Conservation (phyloP, 2,797 vertebrate species). For the Cyclopterus lumpus region DNA sequence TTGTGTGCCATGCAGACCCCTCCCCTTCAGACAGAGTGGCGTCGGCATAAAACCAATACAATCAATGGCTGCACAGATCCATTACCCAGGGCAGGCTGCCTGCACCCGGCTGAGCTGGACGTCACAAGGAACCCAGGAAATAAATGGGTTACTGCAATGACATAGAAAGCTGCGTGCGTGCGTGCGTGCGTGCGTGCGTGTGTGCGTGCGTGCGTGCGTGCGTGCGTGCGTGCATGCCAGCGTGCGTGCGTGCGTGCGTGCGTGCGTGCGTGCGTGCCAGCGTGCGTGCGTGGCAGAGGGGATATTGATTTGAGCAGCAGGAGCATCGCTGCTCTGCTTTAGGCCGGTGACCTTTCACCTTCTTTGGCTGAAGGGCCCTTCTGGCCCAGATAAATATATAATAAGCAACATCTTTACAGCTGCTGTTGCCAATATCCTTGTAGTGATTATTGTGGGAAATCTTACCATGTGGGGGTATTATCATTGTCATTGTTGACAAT, state of each 20-base stretch:
- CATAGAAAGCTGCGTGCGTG: slow-evolving; percentile 3
- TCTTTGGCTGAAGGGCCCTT: slow-evolving; percentile 4
- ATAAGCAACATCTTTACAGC: not conserved
- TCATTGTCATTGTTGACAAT: not conserved
- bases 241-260: slow-evolving; percentile 23
- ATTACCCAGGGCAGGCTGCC: slow-evolving; percentile 61
- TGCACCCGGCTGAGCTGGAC: slow-evolving; percentile 13
- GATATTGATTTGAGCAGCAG: slow-evolving; percentile 7
- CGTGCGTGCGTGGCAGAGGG: not conserved
- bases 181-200: not conserved
- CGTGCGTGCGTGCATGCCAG: no score
- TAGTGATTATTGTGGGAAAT: not conserved
- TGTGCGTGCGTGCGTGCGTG: no score
- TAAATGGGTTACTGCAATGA: slow-evolving; percentile 36
- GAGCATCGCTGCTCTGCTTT: not conserved
- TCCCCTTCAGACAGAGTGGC: slow-evolving; percentile 87
- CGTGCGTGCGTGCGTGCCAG: not conserved
- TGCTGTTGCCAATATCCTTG: not conserved
- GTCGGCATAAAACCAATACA: slow-evolving; percentile 82
- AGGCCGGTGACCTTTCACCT: slow-evolving; percentile 49
- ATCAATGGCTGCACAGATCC: slow-evolving; percentile 79
- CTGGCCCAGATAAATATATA: not conserved
- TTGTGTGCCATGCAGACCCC: slow-evolving; percentile 63
- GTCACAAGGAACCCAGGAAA: slow-evolving; percentile 37
- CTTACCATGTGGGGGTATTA: not conserved